phyloP scores from a whole-genome alignment of 2,797 vertebrate genomes.

The Urocyon cinereoargenteus region DNA sequence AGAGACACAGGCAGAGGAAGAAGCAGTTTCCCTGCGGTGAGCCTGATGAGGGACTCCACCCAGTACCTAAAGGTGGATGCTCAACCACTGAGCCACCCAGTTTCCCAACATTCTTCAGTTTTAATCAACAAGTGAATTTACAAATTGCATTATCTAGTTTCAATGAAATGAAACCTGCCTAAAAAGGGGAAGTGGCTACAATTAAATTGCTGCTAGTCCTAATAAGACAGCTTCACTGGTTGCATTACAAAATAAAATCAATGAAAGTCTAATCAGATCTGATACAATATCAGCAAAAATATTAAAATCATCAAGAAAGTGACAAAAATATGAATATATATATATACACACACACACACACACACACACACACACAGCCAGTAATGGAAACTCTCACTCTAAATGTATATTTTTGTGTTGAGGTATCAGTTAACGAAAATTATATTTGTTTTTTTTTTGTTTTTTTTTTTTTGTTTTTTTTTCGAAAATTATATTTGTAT shows the following conservation, averaged over 20 bases:
- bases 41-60: no score
- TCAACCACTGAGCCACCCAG: no score
- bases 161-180: constrained; percentile 10
- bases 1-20: no score
- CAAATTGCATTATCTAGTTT: neutral
- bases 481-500: neutral
- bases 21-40: no score
- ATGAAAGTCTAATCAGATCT: neutral
- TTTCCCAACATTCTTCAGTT: neutral
- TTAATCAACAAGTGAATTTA: constrained; percentile 48
- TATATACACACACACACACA: neutral
- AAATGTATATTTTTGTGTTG: neutral
- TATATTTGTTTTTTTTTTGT: no score
- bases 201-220: neutral
- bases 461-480: no score
- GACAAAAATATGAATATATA: neutral
- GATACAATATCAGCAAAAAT: neutral
- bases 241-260: neutral
- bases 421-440: neutral
- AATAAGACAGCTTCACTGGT: neutral
- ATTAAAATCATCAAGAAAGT: neutral
- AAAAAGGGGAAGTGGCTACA: neutral
- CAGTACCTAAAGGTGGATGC: no score
- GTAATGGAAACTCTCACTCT: neutral
- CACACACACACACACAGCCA: neutral